phyloP scores from a whole-genome alignment of 1,140 invertebrate species.

The Bombus superbus region DNA sequence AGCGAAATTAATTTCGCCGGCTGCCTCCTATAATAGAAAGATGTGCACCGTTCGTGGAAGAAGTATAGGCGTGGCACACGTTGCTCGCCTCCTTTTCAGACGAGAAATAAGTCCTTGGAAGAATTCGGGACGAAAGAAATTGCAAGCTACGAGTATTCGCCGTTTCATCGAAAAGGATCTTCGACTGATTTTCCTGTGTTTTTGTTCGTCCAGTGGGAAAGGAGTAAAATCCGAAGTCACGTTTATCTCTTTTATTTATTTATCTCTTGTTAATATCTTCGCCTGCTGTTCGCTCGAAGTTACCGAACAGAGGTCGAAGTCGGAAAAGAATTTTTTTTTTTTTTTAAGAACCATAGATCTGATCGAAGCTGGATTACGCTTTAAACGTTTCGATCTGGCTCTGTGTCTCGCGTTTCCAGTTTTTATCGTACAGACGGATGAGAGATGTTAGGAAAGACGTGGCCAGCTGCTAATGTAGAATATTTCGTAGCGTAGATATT shows the following conservation, averaged over 20 bases:
- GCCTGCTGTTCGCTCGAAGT: not conserved
- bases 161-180: not conserved
- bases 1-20: slow-evolving; percentile 27
- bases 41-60: not conserved
- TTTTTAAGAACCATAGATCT: not conserved
- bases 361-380: not conserved
- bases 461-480: not conserved
- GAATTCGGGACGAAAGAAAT: not conserved
- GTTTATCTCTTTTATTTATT: no score
- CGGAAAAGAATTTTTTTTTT: not conserved
- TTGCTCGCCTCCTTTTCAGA: not conserved
- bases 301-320: not conserved
- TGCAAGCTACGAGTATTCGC: not conserved
- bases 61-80: not conserved
- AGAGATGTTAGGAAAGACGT: not conserved
- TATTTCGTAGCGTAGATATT: not conserved
- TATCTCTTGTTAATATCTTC: not conserved
- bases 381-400: not conserved
- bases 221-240: not conserved
- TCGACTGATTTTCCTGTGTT: not conserved
- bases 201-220: not conserved
- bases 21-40: not conserved
- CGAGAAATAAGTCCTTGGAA: not conserved
- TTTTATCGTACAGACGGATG: not conserved
- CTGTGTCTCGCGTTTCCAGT: not conserved